phyloP scores from a whole-genome alignment of 30 jellyfish, hydroid and myxozoan species.

The Nemopilema nomurai region DNA sequence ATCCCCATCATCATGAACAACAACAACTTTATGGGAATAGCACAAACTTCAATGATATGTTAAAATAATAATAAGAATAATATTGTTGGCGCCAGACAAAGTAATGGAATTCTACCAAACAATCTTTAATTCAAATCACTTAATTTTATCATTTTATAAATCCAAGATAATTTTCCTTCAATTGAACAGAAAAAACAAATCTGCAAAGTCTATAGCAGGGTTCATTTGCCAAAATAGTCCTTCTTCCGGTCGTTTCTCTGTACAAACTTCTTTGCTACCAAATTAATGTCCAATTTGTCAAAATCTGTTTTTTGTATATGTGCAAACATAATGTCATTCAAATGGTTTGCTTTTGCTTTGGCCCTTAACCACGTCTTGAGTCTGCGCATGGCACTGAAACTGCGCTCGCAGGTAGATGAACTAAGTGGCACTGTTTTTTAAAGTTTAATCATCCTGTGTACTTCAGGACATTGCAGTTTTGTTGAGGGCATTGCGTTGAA shows the following conservation, averaged over 20 bases:
- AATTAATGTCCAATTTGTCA: constrained; percentile 20
- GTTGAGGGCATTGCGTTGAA: constrained; percentile 41
- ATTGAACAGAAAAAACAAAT: constrained; percentile 4
- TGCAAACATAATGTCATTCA: constrained; percentile 25
- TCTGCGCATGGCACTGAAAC: constrained; percentile 48
- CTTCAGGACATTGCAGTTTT: constrained; percentile 35
- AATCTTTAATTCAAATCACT: neutral
- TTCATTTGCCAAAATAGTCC: constrained; percentile 25
- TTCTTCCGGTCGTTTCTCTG: constrained; percentile 11
- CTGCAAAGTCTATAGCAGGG: constrained; percentile 1
- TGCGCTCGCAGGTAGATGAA: constrained; percentile 37
- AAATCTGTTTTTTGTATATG: constrained; percentile 16
- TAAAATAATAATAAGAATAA: constrained; percentile 3
- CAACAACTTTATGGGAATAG: neutral
- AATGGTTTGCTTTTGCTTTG: constrained; percentile 6
- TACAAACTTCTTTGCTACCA: constrained; percentile 13
- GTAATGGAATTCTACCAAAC: constrained; percentile 1
- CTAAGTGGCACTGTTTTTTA: constrained; percentile 1
- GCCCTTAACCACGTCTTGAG: constrained; percentile 49
- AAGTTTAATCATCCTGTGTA: constrained; percentile 51
- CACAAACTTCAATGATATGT: constrained; percentile 5
- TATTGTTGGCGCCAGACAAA: constrained; percentile 11
- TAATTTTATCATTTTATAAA: constrained; percentile 1
- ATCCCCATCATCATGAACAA: neutral
- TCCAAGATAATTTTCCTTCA: constrained; percentile 8